These are phyloP conservation scores for Hydrophis major DNA, from an alignment of 2,797 vertebrate species.

Conservation along the genomic window DNA sequence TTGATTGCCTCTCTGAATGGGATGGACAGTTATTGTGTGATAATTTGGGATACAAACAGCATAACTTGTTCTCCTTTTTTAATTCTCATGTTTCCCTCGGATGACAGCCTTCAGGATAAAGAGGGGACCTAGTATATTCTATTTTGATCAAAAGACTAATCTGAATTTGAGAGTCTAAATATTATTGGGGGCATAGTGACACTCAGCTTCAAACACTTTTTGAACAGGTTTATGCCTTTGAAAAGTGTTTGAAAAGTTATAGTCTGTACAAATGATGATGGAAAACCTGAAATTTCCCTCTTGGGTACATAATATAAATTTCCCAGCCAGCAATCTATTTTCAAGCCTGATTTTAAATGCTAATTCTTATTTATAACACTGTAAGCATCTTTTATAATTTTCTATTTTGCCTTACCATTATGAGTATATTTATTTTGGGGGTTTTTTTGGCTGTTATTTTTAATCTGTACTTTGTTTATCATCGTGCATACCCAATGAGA, in stretches of 20 bases:
- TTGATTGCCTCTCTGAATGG: neutral
- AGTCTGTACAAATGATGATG: neutral
- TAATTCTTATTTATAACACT: neutral
- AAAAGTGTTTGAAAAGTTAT: neutral
- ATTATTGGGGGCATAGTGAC: neutral
- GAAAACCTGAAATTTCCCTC: neutral
- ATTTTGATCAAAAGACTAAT: neutral
- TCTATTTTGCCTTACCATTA: neutral
- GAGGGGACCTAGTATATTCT: neutral
- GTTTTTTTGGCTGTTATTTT: neutral
- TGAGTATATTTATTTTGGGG: neutral
- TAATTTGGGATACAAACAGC: neutral
- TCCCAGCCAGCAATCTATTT: neutral
- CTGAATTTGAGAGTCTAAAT: constrained; percentile 15
- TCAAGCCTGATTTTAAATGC: neutral
- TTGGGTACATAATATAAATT: neutral
- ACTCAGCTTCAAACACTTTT: neutral
- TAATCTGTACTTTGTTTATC: neutral
- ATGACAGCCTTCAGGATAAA: neutral
- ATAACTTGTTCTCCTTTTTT: neutral
- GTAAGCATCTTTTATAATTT: neutral
- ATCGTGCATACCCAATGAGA: neutral
- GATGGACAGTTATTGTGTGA: neutral
- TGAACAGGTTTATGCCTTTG: neutral
- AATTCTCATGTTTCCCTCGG: neutral